phyloP scores from a whole-genome alignment of 2,113 vertebrate species.

The Microtus pennsylvanicus region DNA sequence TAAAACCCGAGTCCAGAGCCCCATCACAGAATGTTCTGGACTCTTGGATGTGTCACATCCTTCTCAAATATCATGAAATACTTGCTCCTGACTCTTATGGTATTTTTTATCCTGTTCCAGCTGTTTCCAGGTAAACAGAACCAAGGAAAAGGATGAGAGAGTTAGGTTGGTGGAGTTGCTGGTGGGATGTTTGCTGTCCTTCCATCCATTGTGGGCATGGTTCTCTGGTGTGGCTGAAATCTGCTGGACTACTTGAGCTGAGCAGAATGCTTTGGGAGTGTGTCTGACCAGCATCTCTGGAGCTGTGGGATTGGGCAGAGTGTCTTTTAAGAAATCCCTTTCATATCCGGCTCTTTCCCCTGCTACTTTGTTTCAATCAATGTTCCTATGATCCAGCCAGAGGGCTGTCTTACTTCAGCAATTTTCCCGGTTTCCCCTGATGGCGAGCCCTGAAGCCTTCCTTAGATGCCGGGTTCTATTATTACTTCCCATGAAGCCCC shows the following conservation, averaged over 20 bases:
- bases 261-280: background rate
- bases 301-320: background rate
- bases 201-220: background rate
- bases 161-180: background rate
- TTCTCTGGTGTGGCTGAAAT: background rate
- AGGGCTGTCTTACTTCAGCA: slow-evolving; percentile 25
- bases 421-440: background rate
- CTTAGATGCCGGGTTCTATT: background rate
- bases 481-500: background rate
- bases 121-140: slow-evolving; percentile 65
- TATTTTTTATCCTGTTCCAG: slow-evolving; percentile 63
- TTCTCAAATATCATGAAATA: slow-evolving; percentile 59
- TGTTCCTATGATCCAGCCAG: background rate
- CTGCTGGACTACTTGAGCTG: background rate
- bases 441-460: background rate
- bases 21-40: slow-evolving; percentile 27
- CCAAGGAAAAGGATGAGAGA: background rate
- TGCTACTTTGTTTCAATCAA: background rate
- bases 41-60: slow-evolving; percentile 15
- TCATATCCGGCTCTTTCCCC: background rate
- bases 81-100: slow-evolving; percentile 49
- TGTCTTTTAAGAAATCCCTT: background rate
- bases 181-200: background rate
- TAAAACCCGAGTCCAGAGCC: slow-evolving; percentile 57
- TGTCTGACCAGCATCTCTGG: background rate